Evolutionary conservation across 2,113 vertebrate species (phyloP), one percentile per base, ranked within the genome.

Genomic region (Bambusicola thoracicus): DNA sequence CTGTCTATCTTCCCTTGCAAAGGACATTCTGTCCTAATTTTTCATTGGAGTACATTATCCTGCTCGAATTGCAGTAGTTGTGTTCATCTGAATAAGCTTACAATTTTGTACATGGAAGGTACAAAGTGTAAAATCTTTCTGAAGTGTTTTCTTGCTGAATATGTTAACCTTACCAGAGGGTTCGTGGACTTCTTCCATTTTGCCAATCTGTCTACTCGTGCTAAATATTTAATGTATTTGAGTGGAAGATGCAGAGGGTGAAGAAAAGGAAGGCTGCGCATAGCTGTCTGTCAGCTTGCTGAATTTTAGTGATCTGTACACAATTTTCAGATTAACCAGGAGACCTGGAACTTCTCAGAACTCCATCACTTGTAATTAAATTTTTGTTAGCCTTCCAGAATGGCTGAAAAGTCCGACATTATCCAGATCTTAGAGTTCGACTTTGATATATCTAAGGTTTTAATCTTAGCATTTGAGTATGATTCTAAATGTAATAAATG

Each of bases 241-340:
- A 70, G 30, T 32, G 58, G 21, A 11, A 34, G 11, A 20, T 20
- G 24, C 0, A 0, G 48, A 68, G 58, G 19, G 16, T 11, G 13
- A 32, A 29, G 81, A 80, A 76, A 81, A 27, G 56, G 38, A 77
- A 53, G 65, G 34, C 21, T 32, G 13, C 12, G 4, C 1, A 0
- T 51, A 36, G n/a, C 13, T 41, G 2, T 30, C 6, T n/a, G 32
- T 62, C 46, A n/a, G 8, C 24, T 68, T 68, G 19, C 22, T 90
- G 58, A 5, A 27, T 94, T 91, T 25, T 43, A 17, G 44, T 68
- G 49, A 58, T 55, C 8, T 56, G 6, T 82, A 7, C 29, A 12
- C 83, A 18, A 24, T 87, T 56, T 75, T 81, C 43, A 89, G 55
- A 21, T 63, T 68, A 29, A 46, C 34, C 41, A 75, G 29, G 11